Percentiles rank a stretch among this genome's conserved stretches.
Evolutionary conservation across 2,888 invertebrate species (phyloP).

Genomic region (Neuroscelio doddi): DNA sequence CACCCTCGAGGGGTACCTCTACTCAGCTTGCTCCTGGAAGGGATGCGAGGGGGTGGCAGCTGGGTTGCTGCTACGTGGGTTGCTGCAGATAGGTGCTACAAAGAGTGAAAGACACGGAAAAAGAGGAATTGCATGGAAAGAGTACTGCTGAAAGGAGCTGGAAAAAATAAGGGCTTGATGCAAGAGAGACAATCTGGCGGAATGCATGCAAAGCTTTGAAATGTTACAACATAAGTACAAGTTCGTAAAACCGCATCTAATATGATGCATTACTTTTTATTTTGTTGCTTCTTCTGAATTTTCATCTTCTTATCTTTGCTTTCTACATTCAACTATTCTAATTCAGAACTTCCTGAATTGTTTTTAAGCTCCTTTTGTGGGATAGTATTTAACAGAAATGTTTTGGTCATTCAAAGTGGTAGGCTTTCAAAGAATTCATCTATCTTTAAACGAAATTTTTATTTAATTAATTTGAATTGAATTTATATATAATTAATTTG

Average conservation of each 20-base stretch:
- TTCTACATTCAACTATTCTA: background rate
- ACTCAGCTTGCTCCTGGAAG: background rate
- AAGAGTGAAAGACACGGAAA: conserved; percentile 47
- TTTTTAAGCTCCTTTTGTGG: too few relatives aligned
- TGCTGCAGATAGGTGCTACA: conserved; percentile 39
- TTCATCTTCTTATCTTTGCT: conserved; percentile 1
- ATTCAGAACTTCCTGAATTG: too few relatives aligned
- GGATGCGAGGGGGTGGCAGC: conserved; percentile 25
- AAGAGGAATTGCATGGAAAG: conserved; percentile 29
- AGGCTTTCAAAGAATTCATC: too few relatives aligned
- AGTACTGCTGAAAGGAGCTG: conserved; percentile 20
- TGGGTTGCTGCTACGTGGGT: conserved; percentile 20
- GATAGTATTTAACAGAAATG: too few relatives aligned
- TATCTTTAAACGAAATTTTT: too few relatives aligned
- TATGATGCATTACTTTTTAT: conserved; percentile 13
- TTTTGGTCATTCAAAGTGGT: too few relatives aligned
- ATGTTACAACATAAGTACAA: conserved; percentile 21
- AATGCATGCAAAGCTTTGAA: conserved; percentile 25
- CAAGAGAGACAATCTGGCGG: conserved; percentile 14
- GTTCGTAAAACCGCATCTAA: conserved; percentile 22
- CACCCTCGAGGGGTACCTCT: conserved; percentile 21
- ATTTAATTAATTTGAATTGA: too few relatives aligned
- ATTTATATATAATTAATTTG: too few relatives aligned
- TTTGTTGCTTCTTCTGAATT: conserved; percentile 6
- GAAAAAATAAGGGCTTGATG: conserved; percentile 23